Evolutionary conservation across 1,140 invertebrate genomes (phyloP).

Genomic region (Sminthurinus signatus): DNA sequence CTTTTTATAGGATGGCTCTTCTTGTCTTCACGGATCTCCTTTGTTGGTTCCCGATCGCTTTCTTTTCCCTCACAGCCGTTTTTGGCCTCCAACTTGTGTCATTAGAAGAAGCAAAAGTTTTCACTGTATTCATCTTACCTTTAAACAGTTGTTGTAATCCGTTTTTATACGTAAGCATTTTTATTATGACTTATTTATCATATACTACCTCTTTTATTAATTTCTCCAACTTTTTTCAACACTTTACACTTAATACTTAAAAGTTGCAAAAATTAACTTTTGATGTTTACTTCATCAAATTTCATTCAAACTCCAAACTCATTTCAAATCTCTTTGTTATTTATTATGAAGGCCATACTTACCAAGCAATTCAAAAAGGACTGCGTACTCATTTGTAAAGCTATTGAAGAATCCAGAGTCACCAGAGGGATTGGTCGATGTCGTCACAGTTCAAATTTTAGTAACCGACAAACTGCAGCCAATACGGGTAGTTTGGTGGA

Average conservation of each 20-base stretch:
- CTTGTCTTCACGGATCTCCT: conserved; percentile 96
- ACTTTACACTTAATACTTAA: no score
- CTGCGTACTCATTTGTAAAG: conserved; percentile 82
- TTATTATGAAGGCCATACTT: no score
- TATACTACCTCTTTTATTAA: no score
- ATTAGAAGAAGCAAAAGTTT: conserved; percentile 93
- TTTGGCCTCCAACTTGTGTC: conserved; percentile 83
- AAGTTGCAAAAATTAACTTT: no score
- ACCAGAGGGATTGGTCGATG: conserved; percentile 78
- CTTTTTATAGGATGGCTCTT: conserved; percentile 95
- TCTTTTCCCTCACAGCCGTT: conserved; percentile 87
- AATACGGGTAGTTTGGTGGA: conserved; percentile 79
- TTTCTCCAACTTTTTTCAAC: no score
- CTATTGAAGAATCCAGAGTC: conserved; percentile 85
- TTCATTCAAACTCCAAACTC: no score
- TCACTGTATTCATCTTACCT: conserved; percentile 90
- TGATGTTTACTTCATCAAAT: no score
- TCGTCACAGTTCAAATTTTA: conserved; percentile 79
- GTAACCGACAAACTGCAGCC: conserved; percentile 76
- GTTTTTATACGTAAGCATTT: conserved; percentile 90
- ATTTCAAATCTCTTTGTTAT: no score
- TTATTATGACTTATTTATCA: no score
- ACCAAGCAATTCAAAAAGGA: conserved; percentile 98
- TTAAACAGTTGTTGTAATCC: conserved; percentile 95
- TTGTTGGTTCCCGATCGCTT: conserved; percentile 92